These are phyloP conservation scores for Psilopsiagon aymara DNA, from an alignment of 2,113 vertebrate genomes.

Conservation along the genomic window DNA sequence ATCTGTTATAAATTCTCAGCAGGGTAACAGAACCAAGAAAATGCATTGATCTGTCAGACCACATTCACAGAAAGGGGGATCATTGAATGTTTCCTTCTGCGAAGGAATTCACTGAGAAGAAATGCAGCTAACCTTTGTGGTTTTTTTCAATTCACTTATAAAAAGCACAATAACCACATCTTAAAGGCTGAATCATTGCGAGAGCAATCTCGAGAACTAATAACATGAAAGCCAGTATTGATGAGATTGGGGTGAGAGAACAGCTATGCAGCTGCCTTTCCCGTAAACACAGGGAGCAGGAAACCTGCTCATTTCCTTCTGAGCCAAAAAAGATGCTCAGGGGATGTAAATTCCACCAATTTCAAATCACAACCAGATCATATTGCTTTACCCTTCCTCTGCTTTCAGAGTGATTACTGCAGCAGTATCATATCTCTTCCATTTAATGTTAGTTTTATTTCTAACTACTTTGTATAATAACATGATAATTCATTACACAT, in stretches of 20 bases:
- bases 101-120: background rate
- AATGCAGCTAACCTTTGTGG: background rate
- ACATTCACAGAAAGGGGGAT: background rate
- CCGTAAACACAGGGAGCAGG: background rate
- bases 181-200: background rate
- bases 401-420: background rate
- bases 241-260: background rate
- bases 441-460: background rate
- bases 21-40: background rate
- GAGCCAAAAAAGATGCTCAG: background rate
- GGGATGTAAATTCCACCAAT: background rate
- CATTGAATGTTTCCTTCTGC: slow-evolving; percentile 21
- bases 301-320: background rate
- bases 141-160: background rate
- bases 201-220: background rate
- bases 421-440: background rate
- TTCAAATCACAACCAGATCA: background rate
- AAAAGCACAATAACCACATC: slow-evolving; percentile 18
- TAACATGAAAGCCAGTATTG: slow-evolving; percentile 1
- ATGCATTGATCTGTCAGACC: slow-evolving; percentile 19
- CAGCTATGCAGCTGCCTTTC: background rate
- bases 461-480: background rate
- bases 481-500: background rate
- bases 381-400: background rate
- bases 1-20: background rate